Evolutionary conservation across 2,888 invertebrate species (phyloP), one percentile per base, ranked within the genome.

Genomic region (Pristionchus entomophagus): DNA sequence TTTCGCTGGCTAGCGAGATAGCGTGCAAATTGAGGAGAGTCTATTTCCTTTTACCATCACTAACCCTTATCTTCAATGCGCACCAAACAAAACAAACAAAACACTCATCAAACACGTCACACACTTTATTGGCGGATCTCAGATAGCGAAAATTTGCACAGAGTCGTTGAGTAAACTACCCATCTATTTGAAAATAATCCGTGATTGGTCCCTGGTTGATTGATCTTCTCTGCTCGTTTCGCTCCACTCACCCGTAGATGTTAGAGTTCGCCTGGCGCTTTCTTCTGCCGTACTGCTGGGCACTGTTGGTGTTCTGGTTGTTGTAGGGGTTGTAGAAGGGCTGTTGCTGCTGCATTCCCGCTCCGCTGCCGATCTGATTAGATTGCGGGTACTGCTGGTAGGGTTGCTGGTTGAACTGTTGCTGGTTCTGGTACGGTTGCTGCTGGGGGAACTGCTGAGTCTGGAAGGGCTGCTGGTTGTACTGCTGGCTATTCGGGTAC

Each of bases 251-350:
- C 82, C 82, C 82, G n/a, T 83, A 83, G 82, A 83, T 83, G 35
- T 83, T 83, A 6, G 81, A 35, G 62, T 62, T 83, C 19, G 82
- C 56, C 62, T 83, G 82, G 41, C 82, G 35, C 82, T 83, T 83
- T 62, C 62, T 83, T 41, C 82, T 83, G 41, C 82, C 62, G 45
- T 62, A 56, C 59, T 56, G 81, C 49, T 49, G 38, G 8, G 29
- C n/a, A n/a, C n/a, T 5, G 53, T 45, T 80, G 73, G 41, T 17
- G 17, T 82, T 59, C 29, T 62, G 41, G 22, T 59, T 83, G 3
- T 29, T 29, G 41, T 83, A 83, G 22, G 56, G 82, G 41, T 35
- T 38, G 82, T 83, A 83, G 59, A 41, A 62, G 0, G 78, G 51
- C 14, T 45, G 45, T 6, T 81, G 29, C 35, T 81, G 81, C 38